These are phyloP conservation scores for Abrostola tripartita DNA, from an alignment of 2,888 invertebrate species.

Conservation along the genomic window DNA sequence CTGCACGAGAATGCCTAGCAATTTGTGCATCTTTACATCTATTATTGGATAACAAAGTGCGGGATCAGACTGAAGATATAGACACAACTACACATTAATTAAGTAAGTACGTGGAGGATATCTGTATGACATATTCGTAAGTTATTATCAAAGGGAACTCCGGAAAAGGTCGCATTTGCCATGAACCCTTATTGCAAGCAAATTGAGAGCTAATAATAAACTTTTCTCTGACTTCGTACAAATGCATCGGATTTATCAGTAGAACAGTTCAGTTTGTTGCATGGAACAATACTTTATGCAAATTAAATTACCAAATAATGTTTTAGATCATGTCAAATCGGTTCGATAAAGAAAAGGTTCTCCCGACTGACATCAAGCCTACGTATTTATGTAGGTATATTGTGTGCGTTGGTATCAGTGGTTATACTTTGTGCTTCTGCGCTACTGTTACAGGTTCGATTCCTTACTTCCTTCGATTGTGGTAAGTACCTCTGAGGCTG, in stretches of 20 bases:
- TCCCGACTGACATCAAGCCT: no score
- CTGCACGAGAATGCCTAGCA: constrained; percentile 26
- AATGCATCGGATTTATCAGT: not conserved
- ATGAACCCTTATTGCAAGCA: not conserved
- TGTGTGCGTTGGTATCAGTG: no score
- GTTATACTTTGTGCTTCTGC: no score
- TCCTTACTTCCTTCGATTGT: no score
- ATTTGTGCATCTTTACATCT: constrained; percentile 39
- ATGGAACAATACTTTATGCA: no score
- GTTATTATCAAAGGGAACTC: constrained; percentile 1
- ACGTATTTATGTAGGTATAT: no score
- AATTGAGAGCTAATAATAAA: not conserved
- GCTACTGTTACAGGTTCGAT: no score
- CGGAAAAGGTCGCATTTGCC: not conserved
- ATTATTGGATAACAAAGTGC: constrained; percentile 33
- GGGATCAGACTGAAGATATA: constrained; percentile 27
- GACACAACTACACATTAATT: constrained; percentile 13
- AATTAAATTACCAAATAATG: no score
- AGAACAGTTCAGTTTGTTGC: not conserved
- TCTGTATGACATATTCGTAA: not conserved
- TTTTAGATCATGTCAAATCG: no score
- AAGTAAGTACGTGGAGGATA: not conserved
- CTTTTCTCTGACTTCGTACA: not conserved
- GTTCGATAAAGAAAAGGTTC: no score
- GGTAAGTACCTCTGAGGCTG: no score